Conservation (phyloP, 2,113 vertebrate genomes). For the Anser brachyrhynchus region DNA sequence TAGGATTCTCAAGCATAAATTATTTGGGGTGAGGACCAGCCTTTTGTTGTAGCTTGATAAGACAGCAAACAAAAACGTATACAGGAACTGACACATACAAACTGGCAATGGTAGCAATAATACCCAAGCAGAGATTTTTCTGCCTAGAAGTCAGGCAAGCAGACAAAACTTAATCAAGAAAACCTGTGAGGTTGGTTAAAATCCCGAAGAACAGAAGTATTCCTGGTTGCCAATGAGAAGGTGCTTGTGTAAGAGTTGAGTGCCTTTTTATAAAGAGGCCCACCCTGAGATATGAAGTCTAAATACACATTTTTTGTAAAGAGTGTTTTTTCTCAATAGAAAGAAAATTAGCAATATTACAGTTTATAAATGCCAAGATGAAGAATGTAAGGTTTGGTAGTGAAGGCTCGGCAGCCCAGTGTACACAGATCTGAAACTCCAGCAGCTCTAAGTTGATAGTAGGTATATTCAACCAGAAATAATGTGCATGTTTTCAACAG, state of each 20-base stretch:
- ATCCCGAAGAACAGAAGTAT: background rate
- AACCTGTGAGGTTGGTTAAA: background rate
- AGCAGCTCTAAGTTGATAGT: background rate
- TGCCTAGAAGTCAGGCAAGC: background rate
- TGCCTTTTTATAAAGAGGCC: background rate
- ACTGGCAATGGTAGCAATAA: background rate
- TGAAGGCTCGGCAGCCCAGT: background rate
- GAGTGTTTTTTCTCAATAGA: background rate
- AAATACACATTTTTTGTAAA: background rate
- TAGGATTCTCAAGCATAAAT: background rate
- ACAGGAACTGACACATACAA: background rate
- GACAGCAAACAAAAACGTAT: fast-evolving
- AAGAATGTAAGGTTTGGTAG: background rate
- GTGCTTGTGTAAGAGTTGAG: background rate
- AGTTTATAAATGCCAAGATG: background rate
- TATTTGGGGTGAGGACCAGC: background rate
- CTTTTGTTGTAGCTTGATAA: background rate
- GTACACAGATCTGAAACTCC: background rate
- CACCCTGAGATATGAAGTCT: background rate
- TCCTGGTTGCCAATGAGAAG: background rate
- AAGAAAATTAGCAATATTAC: background rate
- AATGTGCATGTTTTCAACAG: background rate
- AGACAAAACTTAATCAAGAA: background rate
- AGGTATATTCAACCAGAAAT: slow-evolving; percentile 35
- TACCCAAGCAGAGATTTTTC: background rate